These are phyloP conservation scores for Macrophya annulata DNA, from an alignment of 2,888 invertebrate species.

Conservation along the genomic window DNA sequence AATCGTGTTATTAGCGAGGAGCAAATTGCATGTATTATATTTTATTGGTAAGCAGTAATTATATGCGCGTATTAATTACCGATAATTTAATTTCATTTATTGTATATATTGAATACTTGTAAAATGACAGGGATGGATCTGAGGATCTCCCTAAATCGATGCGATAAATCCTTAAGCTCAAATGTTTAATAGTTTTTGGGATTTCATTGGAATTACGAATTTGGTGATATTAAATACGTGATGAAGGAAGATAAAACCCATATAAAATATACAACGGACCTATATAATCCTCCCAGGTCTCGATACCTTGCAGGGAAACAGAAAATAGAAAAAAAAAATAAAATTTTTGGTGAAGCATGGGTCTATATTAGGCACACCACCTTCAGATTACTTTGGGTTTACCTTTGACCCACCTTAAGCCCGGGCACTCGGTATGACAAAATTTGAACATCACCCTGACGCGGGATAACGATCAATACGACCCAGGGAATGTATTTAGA, in stretches of 20 bases:
- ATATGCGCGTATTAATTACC: constrained; percentile 3
- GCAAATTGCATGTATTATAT: constrained; percentile 10
- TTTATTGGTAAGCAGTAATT: background rate
- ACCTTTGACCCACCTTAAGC: constrained; percentile 44
- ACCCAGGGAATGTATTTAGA: constrained; percentile 42
- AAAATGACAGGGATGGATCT: background rate
- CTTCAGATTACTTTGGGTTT: constrained; percentile 38
- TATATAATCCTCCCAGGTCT: constrained; percentile 44
- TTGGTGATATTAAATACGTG: background rate
- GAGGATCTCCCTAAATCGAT: no score
- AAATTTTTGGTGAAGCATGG: constrained; percentile 3
- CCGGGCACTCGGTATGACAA: constrained; percentile 1
- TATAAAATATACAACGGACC: constrained; percentile 46
- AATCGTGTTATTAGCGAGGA: background rate
- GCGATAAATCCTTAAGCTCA: no score
- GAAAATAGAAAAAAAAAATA: background rate
- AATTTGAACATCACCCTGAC: constrained; percentile 37
- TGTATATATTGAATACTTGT: background rate
- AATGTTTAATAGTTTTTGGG: background rate
- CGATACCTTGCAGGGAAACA: background rate
- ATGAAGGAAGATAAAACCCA: background rate
- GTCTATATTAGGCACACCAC: constrained; percentile 15
- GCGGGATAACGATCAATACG: constrained; percentile 32
- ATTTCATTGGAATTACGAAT: background rate
- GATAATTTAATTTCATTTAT: background rate